phyloP scores from a whole-genome alignment of 2,113 vertebrate species.

The Corythornis cristatus region DNA sequence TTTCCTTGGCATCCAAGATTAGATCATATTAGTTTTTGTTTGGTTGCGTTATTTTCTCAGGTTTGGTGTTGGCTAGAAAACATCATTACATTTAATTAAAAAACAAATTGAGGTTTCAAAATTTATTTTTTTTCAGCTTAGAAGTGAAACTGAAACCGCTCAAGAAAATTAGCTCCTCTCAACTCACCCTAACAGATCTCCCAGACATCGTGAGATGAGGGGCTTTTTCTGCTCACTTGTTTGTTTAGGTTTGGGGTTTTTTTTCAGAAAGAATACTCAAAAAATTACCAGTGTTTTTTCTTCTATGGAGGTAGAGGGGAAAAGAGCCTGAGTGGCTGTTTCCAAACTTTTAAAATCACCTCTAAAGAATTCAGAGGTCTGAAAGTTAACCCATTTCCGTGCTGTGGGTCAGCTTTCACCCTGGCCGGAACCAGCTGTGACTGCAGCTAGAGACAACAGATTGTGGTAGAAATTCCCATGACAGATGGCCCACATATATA shows the following conservation, averaged over 20 bases:
- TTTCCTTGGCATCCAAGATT: neutral
- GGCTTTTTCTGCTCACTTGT: neutral
- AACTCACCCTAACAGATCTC: neutral
- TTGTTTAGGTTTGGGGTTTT: neutral
- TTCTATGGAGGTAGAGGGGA: neutral
- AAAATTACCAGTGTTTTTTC: neutral
- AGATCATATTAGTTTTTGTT: neutral
- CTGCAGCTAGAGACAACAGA: neutral
- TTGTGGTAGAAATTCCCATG: neutral
- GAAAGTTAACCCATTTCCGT: conserved; percentile 22
- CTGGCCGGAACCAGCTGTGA: conserved; percentile 18
- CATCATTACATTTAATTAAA: neutral
- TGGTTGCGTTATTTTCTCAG: neutral
- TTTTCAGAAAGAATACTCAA: neutral
- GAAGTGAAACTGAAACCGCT: conserved; percentile 11
- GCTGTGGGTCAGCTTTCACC: conserved; percentile 43
- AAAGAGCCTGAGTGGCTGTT: neutral
- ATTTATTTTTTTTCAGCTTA: conserved; percentile 33
- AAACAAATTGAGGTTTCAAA: neutral
- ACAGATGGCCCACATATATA: neutral
- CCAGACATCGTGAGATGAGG: neutral
- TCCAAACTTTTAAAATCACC: neutral
- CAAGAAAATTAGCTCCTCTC: neutral
- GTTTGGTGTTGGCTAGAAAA: neutral
- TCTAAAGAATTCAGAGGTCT: neutral